Evolutionary conservation across 2,113 vertebrate genomes (phyloP).

Genomic region (Sceloporus tristichus): DNA sequence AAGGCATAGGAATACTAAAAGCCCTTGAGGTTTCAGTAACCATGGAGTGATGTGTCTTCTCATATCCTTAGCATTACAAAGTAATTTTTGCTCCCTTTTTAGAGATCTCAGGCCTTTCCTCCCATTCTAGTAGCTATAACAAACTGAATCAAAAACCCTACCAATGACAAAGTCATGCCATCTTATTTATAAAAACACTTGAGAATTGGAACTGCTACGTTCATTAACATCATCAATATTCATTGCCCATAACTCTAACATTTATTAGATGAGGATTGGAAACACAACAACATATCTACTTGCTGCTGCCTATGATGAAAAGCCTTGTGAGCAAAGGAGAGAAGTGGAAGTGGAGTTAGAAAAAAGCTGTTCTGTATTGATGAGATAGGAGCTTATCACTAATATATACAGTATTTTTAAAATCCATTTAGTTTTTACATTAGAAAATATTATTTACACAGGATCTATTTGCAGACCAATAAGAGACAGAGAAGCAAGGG

Average conservation of each 20-base stretch:
- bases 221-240: background rate
- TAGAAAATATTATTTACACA: too few relatives aligned
- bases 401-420: too few relatives aligned
- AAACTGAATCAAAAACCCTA: background rate
- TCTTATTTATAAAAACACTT: background rate
- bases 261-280: background rate
- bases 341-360: too few relatives aligned
- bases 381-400: too few relatives aligned
- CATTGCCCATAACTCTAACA: background rate
- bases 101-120: background rate
- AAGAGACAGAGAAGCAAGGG: background rate
- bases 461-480: background rate
- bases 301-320: background rate
- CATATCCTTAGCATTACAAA: background rate
- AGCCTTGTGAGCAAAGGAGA: background rate
- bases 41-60: background rate
- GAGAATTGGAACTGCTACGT: background rate
- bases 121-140: background rate
- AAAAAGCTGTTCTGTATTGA: too few relatives aligned
- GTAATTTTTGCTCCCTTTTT: background rate
- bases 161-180: background rate
- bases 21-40: background rate
- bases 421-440: too few relatives aligned
- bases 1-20: background rate
- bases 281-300: background rate